These are phyloP conservation scores for Ciona savignyi DNA, from an alignment of 23 tunicate genomes.

Conservation along the genomic window DNA sequence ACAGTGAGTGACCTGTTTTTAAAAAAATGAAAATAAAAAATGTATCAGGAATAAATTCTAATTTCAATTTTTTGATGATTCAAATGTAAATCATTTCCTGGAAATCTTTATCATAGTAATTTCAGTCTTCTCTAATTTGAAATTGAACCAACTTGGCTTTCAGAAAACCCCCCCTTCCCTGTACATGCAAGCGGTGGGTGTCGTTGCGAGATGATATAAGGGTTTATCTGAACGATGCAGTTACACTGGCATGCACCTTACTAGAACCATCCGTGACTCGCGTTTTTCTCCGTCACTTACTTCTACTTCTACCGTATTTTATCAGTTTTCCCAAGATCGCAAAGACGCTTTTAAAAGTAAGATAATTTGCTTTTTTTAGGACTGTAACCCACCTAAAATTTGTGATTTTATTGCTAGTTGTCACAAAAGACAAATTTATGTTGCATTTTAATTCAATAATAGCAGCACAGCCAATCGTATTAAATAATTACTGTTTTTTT, in stretches of 20 bases:
- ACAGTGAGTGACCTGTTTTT: slow-evolving; percentile 28
- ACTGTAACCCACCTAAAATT: not conserved
- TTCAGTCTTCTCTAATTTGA: no score
- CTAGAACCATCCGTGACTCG: slow-evolving; percentile 64
- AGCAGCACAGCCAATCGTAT: no score
- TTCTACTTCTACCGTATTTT: slow-evolving; percentile 55
- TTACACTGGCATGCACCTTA: slow-evolving; percentile 32
- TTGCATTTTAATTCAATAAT: no score
- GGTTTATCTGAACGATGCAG: slow-evolving; percentile 37
- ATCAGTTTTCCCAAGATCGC: slow-evolving; percentile 56
- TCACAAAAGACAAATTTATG: not conserved
- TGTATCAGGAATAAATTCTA: not conserved
- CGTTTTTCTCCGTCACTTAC: slow-evolving; percentile 52
- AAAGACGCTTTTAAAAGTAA: slow-evolving; percentile 43
- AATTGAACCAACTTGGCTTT: no score
- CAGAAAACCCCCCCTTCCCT: slow-evolving; percentile 57
- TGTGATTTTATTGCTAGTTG: not conserved
- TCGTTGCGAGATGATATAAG: slow-evolving; percentile 19
- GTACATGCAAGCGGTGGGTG: slow-evolving; percentile 31
- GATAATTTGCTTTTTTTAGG: not conserved
- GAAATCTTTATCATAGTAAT: no score
- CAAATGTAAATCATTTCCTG: no score
- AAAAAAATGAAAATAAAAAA: not conserved
- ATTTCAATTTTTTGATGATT: no score
- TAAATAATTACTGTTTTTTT: no score